Evolutionary conservation across 2,113 vertebrate genomes (phyloP), one percentile per base, ranked within the genome.

Genomic region (Panthera uncia): DNA sequence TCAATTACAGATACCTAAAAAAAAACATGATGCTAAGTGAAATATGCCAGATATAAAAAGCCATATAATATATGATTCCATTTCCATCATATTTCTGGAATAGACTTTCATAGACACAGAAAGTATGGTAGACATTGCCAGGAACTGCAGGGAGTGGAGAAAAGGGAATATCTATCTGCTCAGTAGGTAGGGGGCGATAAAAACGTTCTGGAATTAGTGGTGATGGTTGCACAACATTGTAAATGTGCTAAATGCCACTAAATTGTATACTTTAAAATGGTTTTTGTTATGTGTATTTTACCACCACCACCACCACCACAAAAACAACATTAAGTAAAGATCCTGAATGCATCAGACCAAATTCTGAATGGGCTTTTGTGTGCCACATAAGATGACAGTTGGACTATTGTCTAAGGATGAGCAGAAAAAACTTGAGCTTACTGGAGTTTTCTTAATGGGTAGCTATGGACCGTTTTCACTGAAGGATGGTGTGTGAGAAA

Each of bases 111-210:
- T 73, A 79, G 81, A 57, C 38, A 82, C 16, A 55, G 6, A 65
- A 76, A 71, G 8, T 19, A 79, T 19, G 4, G 50, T 50, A 38
- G 61, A 41, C 15, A 88, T 65, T 19, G 6, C 0, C 16, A 66
- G 41, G 12, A 2, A 27, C 5, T 23, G 2, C 10, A 12, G 31
- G 36, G 0, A 38, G 3, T 52, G 4, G 7, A 25, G 2, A 18
- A 14, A 9, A 10, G 55, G 7, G 13, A 57, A 3, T 31, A 13
- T 12, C 15, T 31, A 13, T 12, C 12, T n/a, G 14, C 2, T 65
- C 65, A 74, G 1, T 21, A 45, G 2, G 0, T 23, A 7, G 74
- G n/a, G 74, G 87, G 14, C 52, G 33, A 81, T 50, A 29, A 73
- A 79, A 52, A 52, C 84, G 5, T 50, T 52, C 27, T 36, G 19